phyloP scores from a whole-genome alignment of 2,797 vertebrate genomes.

The Oophaga sylvatica region DNA sequence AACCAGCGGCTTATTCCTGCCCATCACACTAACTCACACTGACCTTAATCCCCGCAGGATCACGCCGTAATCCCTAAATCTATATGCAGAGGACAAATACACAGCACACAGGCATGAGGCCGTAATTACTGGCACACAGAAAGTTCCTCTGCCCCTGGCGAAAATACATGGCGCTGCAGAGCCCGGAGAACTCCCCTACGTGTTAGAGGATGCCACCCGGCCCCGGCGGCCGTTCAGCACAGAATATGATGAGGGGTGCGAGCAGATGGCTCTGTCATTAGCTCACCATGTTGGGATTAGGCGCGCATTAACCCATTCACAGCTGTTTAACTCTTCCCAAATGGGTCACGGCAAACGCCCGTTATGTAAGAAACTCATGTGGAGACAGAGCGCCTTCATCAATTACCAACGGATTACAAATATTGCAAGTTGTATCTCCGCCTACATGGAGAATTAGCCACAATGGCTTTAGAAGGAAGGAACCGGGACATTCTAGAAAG shows the following conservation, averaged over 20 bases:
- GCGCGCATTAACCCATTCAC: constrained; percentile 41
- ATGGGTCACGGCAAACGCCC: background rate
- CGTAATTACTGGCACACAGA: constrained; percentile 77
- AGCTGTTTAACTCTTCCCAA: constrained; percentile 17
- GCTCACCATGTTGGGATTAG: constrained; percentile 31
- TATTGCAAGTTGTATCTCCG: background rate
- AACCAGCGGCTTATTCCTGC: constrained; percentile 63
- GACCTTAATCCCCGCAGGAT: constrained; percentile 70
- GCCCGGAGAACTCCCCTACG: too few relatives aligned
- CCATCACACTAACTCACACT: constrained; percentile 67
- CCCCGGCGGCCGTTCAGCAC: background rate
- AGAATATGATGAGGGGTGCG: constrained; percentile 61
- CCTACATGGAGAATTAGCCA: background rate
- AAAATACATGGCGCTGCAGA: background rate
- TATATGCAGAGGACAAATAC: constrained; percentile 65
- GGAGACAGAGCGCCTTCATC: background rate
- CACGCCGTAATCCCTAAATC: constrained; percentile 66
- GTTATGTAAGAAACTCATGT: background rate
- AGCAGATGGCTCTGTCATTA: constrained; percentile 42
- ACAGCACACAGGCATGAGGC: constrained; percentile 78
- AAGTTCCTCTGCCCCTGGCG: background rate
- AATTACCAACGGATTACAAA: too few relatives aligned
- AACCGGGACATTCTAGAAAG: too few relatives aligned
- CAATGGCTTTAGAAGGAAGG: background rate
- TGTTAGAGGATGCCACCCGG: background rate